Base-by-base conservation (phyloP, 2,888 invertebrate species). In the Pasiphila rectangulata region DNA sequence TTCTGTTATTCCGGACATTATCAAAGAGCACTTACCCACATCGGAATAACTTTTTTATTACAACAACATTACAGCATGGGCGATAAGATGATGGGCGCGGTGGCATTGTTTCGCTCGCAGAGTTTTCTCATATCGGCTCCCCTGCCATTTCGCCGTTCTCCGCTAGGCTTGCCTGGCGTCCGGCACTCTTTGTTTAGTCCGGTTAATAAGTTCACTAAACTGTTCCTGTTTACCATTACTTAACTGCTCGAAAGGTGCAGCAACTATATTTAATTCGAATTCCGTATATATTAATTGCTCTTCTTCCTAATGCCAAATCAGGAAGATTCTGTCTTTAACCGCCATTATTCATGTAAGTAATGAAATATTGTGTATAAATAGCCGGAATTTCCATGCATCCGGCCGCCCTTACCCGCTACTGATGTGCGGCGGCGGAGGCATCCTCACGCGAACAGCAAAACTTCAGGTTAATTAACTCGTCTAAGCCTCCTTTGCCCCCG, bases 381-480 rank as follows among this genome's bases (percentile, higher is more conserved):
- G 2, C 38, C 32, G 20, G 39, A n/a, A n/a, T n/a, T n/a, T n/a
- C n/a, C n/a, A n/a, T n/a, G n/a, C n/a, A n/a, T n/a, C n/a, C n/a
- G n/a, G n/a, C n/a, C n/a, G n/a, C n/a, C n/a, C n/a, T n/a, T n/a
- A n/a, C n/a, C n/a, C n/a, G n/a, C 66, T 70, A 75, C 72, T 75
- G 72, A 63, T 63, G 42, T 32, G 24, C 25, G 5, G 25, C 23
- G 15, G 1, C 6, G 37, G 64, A 67, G 63, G 57, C 50, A 36
- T 63, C 59, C 66, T 62, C 58, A 51, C 60, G 57, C 54, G 56
- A 45, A 43, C 34, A 41, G 67, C 65, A 63, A 60, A 79, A 79
- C 71, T 83, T 78, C 70, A 70, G 67, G 74, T 80, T 84, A 83
- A 84, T 83, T 82, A 84, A 83, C 75, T 79, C 72, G 61, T 71